Conservation (phyloP, 2,113 vertebrate genomes). For the Panthera leo region DNA sequence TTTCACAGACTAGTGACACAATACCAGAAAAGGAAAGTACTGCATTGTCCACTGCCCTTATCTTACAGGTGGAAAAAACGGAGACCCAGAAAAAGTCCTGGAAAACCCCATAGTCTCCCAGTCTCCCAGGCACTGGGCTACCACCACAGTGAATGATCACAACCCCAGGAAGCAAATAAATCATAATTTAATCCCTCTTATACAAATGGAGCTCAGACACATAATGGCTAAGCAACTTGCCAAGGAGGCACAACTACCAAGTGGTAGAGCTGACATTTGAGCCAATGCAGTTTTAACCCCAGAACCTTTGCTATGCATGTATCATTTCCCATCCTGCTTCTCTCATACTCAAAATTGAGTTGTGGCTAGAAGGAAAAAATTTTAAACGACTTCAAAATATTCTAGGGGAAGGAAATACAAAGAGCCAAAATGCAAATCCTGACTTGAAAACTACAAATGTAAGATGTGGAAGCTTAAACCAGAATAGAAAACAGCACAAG, state of each 20-base stretch:
- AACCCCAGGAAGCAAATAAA: neutral
- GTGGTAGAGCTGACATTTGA: neutral
- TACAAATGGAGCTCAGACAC: neutral
- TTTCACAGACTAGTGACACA: neutral
- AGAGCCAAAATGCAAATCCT: constrained; percentile 17
- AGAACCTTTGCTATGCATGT: neutral
- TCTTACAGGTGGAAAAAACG: neutral
- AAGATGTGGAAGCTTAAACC: constrained; percentile 11
- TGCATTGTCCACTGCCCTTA: neutral
- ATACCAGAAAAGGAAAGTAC: neutral
- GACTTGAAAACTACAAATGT: constrained; percentile 46
- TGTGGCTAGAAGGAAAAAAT: neutral
- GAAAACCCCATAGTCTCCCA: neutral
- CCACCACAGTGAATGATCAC: neutral
- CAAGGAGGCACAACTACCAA: neutral
- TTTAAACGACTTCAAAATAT: neutral
- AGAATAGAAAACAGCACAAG: constrained; percentile 37
- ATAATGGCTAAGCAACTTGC: neutral
- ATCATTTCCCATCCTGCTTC: neutral
- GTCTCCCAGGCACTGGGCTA: neutral
- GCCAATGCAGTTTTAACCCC: neutral
- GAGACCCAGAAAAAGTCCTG: neutral
- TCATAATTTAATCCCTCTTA: neutral
- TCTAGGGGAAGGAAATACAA: neutral
- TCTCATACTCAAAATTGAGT: neutral